Base-by-base conservation (phyloP, 1,140 invertebrate genomes). In the Eufriesea mexicana region DNA sequence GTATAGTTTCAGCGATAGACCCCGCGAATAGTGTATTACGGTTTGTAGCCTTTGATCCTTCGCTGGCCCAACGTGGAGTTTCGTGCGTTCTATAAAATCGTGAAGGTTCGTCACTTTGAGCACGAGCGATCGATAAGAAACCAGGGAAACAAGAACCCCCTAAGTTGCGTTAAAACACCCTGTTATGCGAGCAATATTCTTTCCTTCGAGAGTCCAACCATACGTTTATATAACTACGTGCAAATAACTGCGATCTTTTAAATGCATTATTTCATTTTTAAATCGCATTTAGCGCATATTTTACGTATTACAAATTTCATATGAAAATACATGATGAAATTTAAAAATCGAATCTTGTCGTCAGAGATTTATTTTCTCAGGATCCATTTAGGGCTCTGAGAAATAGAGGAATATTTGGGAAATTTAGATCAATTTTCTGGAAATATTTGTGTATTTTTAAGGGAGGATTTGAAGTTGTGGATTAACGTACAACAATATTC, bases 61-160 rank as follows among this genome's bases (percentile, higher is more conserved):
- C 20, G 18, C 51, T 28, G 61, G 25, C 14, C 18, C 42, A n/a
- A 54, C 54, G 10, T 49, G 12, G 20, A 18, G 61, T 81, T 81
- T 59, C 79, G 28, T 76, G 62, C 64, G 79, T 76, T 59, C 62
- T 47, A 82, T 64, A 76, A 82, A 82, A 82, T 82, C 62, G 62
- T 35, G 2, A 55, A 76, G 72, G 62, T 68, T 55, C 79, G 79
- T 76, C 75, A 82, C 62, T 64, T 75, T n/a, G 61, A 47, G 71
- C 61, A 75, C 12, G 61, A 57, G 61, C 79, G 62, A 68, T 82
- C 79, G 73, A 82, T 82, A 75, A 76, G 20, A 20, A 18, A 23
- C 8, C 2, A 18, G 28, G 78, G 47, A 28, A n/a, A 81, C 64
- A 45, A 18, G 2, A 16, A 35, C 9, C 49, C 59, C 71, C 72